These are phyloP conservation scores for Polypedilum vanderplanki DNA, from an alignment of 1,140 invertebrate species.

Conservation along the genomic window DNA sequence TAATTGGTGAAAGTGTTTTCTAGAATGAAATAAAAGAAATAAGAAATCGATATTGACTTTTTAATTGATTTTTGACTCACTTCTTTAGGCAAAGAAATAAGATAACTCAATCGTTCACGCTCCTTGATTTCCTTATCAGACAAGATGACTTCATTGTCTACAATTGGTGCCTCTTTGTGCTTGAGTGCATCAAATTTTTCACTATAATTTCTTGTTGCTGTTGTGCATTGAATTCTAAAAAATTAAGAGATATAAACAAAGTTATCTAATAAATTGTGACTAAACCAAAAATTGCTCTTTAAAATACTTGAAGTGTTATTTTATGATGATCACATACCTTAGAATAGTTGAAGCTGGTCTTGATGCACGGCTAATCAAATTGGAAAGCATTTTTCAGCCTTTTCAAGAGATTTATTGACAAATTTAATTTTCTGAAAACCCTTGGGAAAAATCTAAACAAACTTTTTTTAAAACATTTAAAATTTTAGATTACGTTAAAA, in stretches of 20 bases:
- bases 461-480: too few species aligned
- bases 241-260: not conserved
- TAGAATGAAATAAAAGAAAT: slow-evolving; percentile 38
- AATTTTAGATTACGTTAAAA: too few species aligned
- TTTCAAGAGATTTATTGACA: too few species aligned
- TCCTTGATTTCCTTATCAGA: slow-evolving; percentile 48
- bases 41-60: not conserved
- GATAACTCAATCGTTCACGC: slow-evolving; percentile 47
- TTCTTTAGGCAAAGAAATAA: slow-evolving; percentile 50
- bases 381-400: too few species aligned
- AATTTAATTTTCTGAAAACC: too few species aligned
- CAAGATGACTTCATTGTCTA: slow-evolving; percentile 47
- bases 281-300: not conserved
- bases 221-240: too few species aligned
- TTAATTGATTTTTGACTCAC: slow-evolving; percentile 37
- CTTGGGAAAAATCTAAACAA: too few species aligned
- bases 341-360: too few species aligned
- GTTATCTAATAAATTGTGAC: slow-evolving; percentile 14
- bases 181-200: slow-evolving; percentile 33
- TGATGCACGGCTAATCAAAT: too few species aligned
- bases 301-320: too few species aligned
- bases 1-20: slow-evolving; percentile 50
- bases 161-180: slow-evolving; percentile 45
- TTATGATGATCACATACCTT: too few species aligned
- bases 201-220: not conserved